Percentiles rank a stretch among this genome's conserved stretches.
Conservation (phyloP, 2,797 vertebrate genomes). For the Sebastes aleutianus region DNA sequence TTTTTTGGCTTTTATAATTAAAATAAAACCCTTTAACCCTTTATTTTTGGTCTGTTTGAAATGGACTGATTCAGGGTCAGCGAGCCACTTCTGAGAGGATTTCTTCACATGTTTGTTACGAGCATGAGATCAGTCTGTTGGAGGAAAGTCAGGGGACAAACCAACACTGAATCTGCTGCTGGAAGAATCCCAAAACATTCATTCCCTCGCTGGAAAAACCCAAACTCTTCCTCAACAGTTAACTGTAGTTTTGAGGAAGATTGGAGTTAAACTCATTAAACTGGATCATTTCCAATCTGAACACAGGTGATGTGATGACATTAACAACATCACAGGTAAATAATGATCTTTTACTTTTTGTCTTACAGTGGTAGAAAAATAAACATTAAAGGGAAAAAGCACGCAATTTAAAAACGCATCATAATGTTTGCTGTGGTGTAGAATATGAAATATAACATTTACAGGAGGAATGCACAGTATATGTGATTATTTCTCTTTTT, state of each 20-base stretch:
- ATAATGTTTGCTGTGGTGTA: no score
- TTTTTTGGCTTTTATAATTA: neutral
- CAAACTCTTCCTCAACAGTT: neutral
- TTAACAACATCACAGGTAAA: no score
- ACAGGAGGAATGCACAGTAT: no score
- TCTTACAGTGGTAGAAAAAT: no score
- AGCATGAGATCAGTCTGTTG: neutral
- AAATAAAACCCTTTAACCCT: neutral
- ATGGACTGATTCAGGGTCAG: neutral
- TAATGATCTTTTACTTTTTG: no score
- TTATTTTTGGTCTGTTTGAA: neutral
- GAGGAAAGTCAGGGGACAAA: neutral
- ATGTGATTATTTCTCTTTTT: no score
- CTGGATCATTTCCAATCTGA: rapidly evolving
- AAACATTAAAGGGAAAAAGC: no score
- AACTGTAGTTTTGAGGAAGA: neutral
- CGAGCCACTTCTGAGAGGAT: neutral
- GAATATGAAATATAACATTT: no score
- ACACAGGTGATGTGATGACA: no score
- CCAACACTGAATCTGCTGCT: neutral
- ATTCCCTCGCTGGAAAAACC: neutral
- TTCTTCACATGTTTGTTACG: neutral
- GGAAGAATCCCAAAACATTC: neutral
- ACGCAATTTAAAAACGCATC: no score
- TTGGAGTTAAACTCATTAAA: no score